Evolutionary conservation across 2,113 vertebrate species (phyloP).

Genomic region (Poeciliopsis occidentalis): DNA sequence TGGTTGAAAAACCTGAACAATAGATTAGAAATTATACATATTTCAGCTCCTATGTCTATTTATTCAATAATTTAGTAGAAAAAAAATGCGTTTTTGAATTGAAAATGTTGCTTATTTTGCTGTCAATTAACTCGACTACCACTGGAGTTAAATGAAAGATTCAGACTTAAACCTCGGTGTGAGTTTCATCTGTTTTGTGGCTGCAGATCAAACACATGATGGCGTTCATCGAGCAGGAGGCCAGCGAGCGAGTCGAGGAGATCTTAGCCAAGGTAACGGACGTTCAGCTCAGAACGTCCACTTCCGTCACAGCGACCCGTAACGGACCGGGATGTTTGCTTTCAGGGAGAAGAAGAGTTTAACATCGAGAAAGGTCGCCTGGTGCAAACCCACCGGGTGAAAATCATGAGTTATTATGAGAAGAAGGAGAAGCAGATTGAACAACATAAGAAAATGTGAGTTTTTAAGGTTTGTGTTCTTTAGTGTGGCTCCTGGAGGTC

Average conservation of each 20-base stretch:
- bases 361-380: constrained; percentile 98
- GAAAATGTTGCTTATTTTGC: too few relatives aligned
- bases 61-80: too few relatives aligned
- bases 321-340: not conserved
- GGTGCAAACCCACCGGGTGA: constrained; percentile 96
- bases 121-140: too few relatives aligned
- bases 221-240: constrained; percentile 99
- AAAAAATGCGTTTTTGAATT: too few relatives aligned
- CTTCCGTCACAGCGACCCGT: not conserved
- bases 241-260: constrained; percentile 96
- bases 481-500: too few relatives aligned
- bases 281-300: not conserved
- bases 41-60: too few relatives aligned
- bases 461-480: not conserved
- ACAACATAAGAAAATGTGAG: constrained; percentile 97
- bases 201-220: constrained; percentile 98
- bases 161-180: too few relatives aligned
- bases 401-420: constrained; percentile 97
- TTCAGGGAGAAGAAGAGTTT: constrained; percentile 97
- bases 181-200: not conserved
- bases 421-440: constrained; percentile 99
- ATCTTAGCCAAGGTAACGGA: constrained; percentile 92
- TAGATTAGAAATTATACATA: too few relatives aligned
- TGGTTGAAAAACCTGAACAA: too few relatives aligned
- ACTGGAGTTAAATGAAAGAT: too few relatives aligned